phyloP scores from a whole-genome alignment of 2,888 invertebrate genomes.

The Tachina fera region DNA sequence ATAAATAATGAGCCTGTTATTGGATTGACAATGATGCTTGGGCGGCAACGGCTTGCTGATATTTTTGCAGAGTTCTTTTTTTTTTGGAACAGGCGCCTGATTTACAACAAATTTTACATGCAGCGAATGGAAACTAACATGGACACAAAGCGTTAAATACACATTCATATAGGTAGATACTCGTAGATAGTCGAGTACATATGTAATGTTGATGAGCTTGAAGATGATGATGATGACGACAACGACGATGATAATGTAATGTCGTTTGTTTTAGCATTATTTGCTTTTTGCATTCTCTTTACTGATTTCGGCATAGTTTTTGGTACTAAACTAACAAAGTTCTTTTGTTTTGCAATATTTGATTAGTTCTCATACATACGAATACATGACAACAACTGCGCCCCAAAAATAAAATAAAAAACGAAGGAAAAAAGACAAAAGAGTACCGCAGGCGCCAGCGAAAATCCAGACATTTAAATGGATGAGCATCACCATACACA shows the following conservation, averaged over 20 bases:
- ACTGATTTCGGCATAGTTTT: slow-evolving; percentile 52
- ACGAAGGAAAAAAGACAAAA: slow-evolving; percentile 75
- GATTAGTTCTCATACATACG: slow-evolving; percentile 80
- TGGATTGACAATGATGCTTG: slow-evolving; percentile 20
- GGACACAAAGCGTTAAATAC: slow-evolving; percentile 67
- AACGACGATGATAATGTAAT: slow-evolving; percentile 52
- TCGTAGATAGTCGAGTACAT: slow-evolving; percentile 8
- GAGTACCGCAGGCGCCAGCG: slow-evolving; percentile 82
- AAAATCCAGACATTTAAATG: slow-evolving; percentile 74
- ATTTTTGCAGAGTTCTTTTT: slow-evolving; percentile 18
- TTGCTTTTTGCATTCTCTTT: slow-evolving; percentile 29
- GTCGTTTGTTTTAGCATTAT: slow-evolving; percentile 61
- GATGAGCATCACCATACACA: slow-evolving; percentile 72
- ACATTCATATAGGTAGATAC: not conserved
- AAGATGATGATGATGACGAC: slow-evolving; percentile 4
- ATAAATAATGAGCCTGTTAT: slow-evolving; percentile 60
- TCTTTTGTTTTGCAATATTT: slow-evolving; percentile 78
- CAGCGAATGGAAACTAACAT: slow-evolving; percentile 56
- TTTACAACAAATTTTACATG: slow-evolving; percentile 68
- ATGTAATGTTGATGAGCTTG: slow-evolving; percentile 24
- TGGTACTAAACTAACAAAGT: slow-evolving; percentile 67
- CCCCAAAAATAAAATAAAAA: slow-evolving; percentile 48
- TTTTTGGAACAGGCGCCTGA: slow-evolving; percentile 59
- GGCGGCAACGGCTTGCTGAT: slow-evolving; percentile 35
- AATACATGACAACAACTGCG: slow-evolving; percentile 71